Evolutionary conservation across 2,113 vertebrate species (phyloP).

Genomic region (Empidonax traillii): DNA sequence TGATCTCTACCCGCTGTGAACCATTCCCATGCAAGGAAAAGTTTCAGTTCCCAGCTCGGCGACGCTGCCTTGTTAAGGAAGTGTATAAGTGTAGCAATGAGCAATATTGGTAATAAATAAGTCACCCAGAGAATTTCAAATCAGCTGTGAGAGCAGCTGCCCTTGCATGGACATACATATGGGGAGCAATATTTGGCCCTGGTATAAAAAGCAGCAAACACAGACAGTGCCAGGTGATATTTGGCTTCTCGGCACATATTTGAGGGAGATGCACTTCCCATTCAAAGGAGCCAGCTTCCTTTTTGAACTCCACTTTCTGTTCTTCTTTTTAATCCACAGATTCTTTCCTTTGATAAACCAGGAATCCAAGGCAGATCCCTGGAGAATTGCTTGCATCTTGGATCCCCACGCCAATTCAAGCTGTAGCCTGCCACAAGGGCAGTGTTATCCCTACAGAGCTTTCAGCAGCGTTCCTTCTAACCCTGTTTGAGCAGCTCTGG

Average conservation of each 20-base stretch:
- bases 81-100: not conserved
- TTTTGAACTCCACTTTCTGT: not conserved
- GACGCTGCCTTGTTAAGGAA: not conserved
- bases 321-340: not conserved
- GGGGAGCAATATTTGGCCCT: not conserved
- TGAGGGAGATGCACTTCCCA: not conserved
- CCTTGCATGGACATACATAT: not conserved
- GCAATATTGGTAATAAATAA: not conserved
- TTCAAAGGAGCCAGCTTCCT: not conserved
- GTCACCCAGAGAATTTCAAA: not conserved
- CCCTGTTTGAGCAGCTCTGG: not conserved
- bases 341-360: not conserved
- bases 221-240: not conserved
- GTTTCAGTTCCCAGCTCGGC: not conserved
- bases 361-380: not conserved
- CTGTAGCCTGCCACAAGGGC: not conserved
- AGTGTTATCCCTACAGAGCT: not conserved
- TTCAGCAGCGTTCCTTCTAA: conserved; percentile 1
- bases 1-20: not conserved
- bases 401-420: not conserved
- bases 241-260: not conserved
- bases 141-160: not conserved
- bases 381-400: not conserved
- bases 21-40: not conserved
- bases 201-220: not conserved